These are phyloP conservation scores for Anguilla japonica DNA, from an alignment of 2,113 vertebrate species.

Conservation along the genomic window DNA sequence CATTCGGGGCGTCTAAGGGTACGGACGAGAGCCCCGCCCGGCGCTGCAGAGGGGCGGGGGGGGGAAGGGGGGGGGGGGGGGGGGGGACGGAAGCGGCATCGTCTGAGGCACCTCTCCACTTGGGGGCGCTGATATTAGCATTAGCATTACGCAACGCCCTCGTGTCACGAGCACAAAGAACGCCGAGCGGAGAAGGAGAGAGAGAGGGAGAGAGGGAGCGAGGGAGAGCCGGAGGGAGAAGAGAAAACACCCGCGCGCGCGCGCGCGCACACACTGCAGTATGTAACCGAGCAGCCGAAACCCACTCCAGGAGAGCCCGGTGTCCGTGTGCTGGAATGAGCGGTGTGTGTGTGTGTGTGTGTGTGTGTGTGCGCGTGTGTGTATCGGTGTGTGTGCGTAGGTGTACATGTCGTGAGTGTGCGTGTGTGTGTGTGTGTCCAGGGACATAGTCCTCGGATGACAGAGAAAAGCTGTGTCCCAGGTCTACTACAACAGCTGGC, in stretches of 20 bases:
- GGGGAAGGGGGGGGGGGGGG: not conserved
- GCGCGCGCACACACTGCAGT: not conserved
- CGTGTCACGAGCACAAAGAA: slow-evolving; percentile 53
- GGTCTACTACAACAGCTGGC: no score
- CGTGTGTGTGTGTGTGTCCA: not conserved
- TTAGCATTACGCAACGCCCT: slow-evolving; percentile 62
- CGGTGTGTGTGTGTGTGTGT: no score
- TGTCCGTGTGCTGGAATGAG: not conserved
- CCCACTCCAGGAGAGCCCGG: not conserved
- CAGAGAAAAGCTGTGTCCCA: no score
- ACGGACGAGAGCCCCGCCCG: slow-evolving; percentile 33
- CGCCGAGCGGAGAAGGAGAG: slow-evolving; percentile 30
- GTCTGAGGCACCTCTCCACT: slow-evolving; percentile 61
- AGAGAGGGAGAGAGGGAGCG: slow-evolving; percentile 35
- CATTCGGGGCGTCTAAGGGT: slow-evolving; percentile 41
- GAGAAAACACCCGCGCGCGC: slow-evolving; percentile 47
- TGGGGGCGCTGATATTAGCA: slow-evolving; percentile 58
- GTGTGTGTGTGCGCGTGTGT: no score
- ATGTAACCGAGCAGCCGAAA: not conserved
- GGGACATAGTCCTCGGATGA: no score
- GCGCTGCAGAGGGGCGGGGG: slow-evolving; percentile 22
- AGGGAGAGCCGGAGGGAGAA: slow-evolving; percentile 29
- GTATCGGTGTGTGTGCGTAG: no score
- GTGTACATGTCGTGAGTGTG: no score
- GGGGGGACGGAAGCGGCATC: slow-evolving; percentile 31